A percentile compares a stretch with the other conserved stretches of the same genome.
phyloP scores from a whole-genome alignment of 1,140 invertebrate genomes.

The Leptinotarsa defecta region DNA sequence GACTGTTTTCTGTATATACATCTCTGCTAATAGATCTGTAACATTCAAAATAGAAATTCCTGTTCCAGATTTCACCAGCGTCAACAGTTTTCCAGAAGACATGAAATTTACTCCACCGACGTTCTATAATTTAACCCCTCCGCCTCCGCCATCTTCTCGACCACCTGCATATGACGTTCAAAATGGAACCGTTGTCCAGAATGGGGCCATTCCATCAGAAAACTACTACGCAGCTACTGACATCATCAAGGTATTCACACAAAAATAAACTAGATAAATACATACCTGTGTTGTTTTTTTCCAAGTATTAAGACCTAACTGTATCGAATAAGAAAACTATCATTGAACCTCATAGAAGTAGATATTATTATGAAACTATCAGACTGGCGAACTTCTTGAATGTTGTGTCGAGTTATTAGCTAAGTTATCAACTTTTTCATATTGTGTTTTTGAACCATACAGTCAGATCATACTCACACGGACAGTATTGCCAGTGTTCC shows the following conservation, averaged over 20 bases:
- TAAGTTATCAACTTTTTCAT: too few relatives aligned
- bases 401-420: too few relatives aligned
- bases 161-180: constrained; percentile 57
- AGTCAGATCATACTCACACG: too few relatives aligned
- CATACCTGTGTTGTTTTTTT: too few relatives aligned
- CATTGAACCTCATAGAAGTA: too few relatives aligned
- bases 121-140: constrained; percentile 53
- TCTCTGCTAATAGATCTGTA: neutral
- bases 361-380: too few relatives aligned
- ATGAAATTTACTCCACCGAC: constrained; percentile 55
- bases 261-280: neutral
- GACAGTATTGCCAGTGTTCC: too few relatives aligned
- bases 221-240: constrained; percentile 77
- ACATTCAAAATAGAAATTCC: constrained; percentile 7
- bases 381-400: too few relatives aligned
- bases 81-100: constrained; percentile 60
- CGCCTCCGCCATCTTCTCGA: constrained; percentile 52
- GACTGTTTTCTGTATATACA: too few relatives aligned
- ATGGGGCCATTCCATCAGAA: constrained; percentile 49
- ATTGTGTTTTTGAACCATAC: too few relatives aligned
- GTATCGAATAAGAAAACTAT: too few relatives aligned
- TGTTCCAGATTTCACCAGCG: constrained; percentile 59
- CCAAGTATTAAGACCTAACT: too few relatives aligned
- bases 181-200: constrained; percentile 49
- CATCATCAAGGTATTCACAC: constrained; percentile 62